These are phyloP conservation scores for Crax fasciolata DNA, from an alignment of 2,797 vertebrate genomes.

Conservation along the genomic window DNA sequence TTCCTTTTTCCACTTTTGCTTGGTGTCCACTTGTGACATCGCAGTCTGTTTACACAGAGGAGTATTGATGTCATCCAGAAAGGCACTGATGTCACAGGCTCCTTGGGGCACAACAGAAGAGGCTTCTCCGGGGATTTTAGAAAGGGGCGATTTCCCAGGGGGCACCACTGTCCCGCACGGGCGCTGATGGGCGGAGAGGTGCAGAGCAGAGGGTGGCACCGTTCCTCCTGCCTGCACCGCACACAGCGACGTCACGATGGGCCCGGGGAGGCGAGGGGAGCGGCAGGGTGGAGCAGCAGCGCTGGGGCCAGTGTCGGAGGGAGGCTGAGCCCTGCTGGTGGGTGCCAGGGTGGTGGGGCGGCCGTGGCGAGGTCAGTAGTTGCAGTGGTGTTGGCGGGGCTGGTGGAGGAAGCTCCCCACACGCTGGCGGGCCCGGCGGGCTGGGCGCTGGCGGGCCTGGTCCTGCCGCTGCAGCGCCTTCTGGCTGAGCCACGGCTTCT, in stretches of 20 bases:
- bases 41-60: not conserved
- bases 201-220: not conserved
- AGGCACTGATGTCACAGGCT: constrained; percentile 78
- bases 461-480: constrained; percentile 95
- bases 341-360: not conserved
- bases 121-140: not conserved
- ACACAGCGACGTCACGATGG: no score
- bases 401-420: constrained; percentile 92
- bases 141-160: not conserved
- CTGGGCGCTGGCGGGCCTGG: constrained; percentile 89
- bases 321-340: not conserved
- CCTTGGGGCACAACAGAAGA: not conserved
- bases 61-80: constrained; percentile 26
- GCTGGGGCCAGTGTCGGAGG: not conserved
- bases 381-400: constrained; percentile 94
- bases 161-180: not conserved
- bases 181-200: not conserved
- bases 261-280: not conserved
- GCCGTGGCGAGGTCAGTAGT: constrained; percentile 86
- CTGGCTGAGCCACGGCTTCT: constrained; percentile 89
- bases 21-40: constrained; percentile 37
- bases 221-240: not conserved
- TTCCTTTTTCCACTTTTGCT: not conserved
- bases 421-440: constrained; percentile 83
- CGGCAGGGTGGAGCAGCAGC: not conserved